Conservation (phyloP, 2,797 vertebrate genomes). For the Dicrostonyx torquatus region DNA sequence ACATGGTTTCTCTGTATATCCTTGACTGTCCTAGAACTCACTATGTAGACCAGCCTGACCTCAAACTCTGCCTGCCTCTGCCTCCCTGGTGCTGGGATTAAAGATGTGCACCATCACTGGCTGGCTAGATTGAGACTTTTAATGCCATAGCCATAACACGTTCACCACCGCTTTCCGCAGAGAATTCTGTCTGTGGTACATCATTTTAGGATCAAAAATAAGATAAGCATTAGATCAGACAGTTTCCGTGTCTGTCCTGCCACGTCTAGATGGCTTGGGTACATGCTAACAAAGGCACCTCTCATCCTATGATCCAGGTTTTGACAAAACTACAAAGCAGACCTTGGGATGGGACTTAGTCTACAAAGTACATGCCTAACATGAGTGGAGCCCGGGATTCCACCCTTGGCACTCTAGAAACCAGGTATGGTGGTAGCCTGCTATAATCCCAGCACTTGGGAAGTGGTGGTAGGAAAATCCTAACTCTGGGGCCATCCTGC, state of each 20-base stretch:
- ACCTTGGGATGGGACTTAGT: background rate
- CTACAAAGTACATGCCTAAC: background rate
- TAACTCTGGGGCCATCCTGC: background rate
- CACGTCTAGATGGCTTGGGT: background rate
- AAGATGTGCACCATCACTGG: background rate
- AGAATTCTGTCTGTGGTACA: constrained; percentile 5
- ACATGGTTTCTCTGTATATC: background rate
- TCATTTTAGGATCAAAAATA: constrained; percentile 41
- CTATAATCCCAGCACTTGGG: background rate
- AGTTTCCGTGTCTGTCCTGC: constrained; percentile 6
- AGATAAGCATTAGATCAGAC: background rate
- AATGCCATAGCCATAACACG: background rate
- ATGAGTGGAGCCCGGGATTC: background rate
- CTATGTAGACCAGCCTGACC: background rate
- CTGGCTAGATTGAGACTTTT: background rate
- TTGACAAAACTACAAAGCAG: background rate
- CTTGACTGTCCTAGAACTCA: background rate
- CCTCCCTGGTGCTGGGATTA: background rate
- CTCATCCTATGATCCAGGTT: background rate
- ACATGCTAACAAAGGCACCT: background rate
- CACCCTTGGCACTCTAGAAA: background rate
- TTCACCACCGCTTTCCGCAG: background rate
- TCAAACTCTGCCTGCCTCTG: background rate
- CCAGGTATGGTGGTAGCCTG: too few relatives aligned
- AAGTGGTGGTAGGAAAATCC: background rate